Percentiles rank a stretch among this genome's conserved stretches.
Conservation (phyloP, 2,797 vertebrate genomes). For the Lindbergichthys nudifrons region DNA sequence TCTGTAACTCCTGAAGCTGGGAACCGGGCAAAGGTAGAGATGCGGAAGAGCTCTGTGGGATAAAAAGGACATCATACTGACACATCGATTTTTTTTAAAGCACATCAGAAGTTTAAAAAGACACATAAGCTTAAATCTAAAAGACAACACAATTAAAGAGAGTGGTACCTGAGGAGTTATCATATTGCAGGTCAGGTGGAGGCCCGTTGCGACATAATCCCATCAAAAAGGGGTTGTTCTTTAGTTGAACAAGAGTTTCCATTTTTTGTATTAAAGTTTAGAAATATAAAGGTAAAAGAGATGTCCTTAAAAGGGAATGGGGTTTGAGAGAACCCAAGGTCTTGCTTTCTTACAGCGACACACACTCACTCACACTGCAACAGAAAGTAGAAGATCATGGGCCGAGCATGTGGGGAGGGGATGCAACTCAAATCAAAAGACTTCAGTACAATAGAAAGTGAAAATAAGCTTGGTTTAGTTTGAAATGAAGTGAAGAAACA, state of each 20-base stretch:
- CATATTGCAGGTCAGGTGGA: constrained; percentile 89
- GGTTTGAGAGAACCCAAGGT: constrained; percentile 82
- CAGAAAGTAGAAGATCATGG: neutral
- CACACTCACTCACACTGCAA: constrained; percentile 43
- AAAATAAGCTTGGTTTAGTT: neutral
- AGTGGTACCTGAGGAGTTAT: constrained; percentile 85
- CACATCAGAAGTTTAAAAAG: neutral
- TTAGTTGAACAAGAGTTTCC: constrained; percentile 86
- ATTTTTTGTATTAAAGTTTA: constrained; percentile 70
- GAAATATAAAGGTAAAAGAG: constrained; percentile 63
- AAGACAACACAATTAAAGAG: neutral
- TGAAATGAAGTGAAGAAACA: constrained; percentile 8
- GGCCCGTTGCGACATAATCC: constrained; percentile 84
- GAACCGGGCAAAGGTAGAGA: constrained; percentile 94
- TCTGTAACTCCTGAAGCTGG: constrained; percentile 88
- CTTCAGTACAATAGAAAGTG: constrained; percentile 14
- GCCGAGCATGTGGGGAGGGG: neutral
- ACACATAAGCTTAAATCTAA: neutral
- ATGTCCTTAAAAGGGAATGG: constrained; percentile 88
- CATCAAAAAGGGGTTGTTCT: constrained; percentile 86
- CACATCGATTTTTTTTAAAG: neutral
- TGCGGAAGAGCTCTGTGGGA: constrained; percentile 91
- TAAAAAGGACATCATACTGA: neutral
- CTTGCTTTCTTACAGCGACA: constrained; percentile 42
- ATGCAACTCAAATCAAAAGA: neutral